A percentile compares a stretch with the other conserved stretches of the same genome.
These are phyloP conservation scores for Axinella damicornis DNA, from an alignment of 37 sponge, comb jelly and placozoan species.

Conservation along the genomic window DNA sequence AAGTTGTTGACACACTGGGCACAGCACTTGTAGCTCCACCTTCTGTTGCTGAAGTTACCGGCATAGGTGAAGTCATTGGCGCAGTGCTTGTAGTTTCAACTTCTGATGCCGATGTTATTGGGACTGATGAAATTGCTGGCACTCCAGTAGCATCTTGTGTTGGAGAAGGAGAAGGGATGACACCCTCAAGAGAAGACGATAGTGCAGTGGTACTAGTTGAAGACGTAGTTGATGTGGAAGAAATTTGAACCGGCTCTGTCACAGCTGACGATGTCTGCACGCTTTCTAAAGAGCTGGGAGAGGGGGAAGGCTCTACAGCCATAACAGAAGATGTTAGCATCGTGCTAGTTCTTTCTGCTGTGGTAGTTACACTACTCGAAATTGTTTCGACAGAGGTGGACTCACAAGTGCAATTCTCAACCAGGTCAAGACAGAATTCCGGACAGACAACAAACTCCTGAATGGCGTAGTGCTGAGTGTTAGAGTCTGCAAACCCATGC, in stretches of 20 bases:
- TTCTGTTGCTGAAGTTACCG: too few species aligned
- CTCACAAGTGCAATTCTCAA: not conserved
- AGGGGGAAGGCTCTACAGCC: too few species aligned
- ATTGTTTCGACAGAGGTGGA: not conserved
- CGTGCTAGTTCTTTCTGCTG: too few species aligned
- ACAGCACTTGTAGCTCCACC: too few species aligned
- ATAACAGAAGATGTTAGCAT: too few species aligned
- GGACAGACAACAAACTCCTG: constrained; percentile 33
- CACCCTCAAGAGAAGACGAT: not conserved
- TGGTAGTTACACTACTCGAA: not conserved
- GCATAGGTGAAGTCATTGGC: too few species aligned
- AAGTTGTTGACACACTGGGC: too few species aligned
- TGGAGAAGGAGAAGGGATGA: not conserved
- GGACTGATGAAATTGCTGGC: too few species aligned
- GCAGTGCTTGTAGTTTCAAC: too few species aligned
- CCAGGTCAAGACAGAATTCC: constrained; percentile 14
- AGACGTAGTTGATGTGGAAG: not conserved
- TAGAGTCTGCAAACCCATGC: not conserved
- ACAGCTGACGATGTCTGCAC: not conserved
- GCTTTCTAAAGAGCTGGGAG: too few species aligned
- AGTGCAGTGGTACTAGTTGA: not conserved
- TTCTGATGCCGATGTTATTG: too few species aligned
- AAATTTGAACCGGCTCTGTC: not conserved
- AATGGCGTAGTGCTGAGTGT: constrained; percentile 15
- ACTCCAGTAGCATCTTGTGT: not conserved